These are phyloP conservation scores for Turritopsis rubra DNA, from an alignment of 30 jellyfish, hydroid and myxozoan genomes.

Conservation along the genomic window DNA sequence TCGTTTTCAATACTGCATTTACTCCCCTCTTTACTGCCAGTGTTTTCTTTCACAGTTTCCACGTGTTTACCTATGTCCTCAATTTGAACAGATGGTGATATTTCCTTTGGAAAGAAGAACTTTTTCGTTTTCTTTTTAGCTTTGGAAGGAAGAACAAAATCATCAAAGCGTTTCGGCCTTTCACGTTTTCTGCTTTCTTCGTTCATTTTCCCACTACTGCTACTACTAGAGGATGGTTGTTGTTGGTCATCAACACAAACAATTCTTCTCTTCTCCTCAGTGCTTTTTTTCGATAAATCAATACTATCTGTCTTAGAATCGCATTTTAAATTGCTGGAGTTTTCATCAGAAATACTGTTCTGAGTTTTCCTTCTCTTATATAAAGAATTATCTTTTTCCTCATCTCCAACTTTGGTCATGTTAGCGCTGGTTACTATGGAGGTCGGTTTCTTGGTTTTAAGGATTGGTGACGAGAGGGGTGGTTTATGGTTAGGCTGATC, in stretches of 20 bases:
- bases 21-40: background rate
- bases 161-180: constrained; percentile 39
- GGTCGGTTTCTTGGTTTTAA: constrained; percentile 10
- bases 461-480: background rate
- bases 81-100: background rate
- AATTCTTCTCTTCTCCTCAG: background rate
- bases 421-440: background rate
- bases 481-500: background rate
- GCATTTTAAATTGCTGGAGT: background rate
- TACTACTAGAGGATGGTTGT: background rate
- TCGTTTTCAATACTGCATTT: background rate
- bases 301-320: background rate
- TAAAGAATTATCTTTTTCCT: background rate
- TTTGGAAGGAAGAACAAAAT: constrained; percentile 24
- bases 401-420: background rate
- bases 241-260: background rate
- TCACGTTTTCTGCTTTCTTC: constrained; percentile 36
- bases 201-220: background rate
- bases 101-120: constrained; percentile 14
- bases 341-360: background rate
- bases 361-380: background rate
- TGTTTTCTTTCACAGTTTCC: background rate
- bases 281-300: background rate
- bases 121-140: constrained; percentile 19
- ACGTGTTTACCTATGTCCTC: background rate